Evolutionary conservation across 2,888 invertebrate genomes (phyloP), one percentile per base, ranked within the genome.

Genomic region (Saturnia japonica): DNA sequence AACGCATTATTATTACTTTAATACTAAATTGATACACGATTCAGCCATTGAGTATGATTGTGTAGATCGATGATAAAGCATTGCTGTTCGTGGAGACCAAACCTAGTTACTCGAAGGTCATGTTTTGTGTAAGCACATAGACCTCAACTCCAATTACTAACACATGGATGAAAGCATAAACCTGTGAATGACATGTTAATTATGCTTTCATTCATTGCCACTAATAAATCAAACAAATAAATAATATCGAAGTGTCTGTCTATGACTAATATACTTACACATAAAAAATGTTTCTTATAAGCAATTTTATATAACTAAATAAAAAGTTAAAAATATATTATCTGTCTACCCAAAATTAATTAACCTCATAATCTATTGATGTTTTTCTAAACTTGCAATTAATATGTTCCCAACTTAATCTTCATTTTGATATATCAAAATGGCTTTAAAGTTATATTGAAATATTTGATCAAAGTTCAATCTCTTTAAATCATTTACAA

Each of bases 1-100:
- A 57, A 57, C 1, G 8, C 6, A 7, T 57, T 57, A 57, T 57
- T 57, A 57, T 1, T n/a, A n/a, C n/a, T n/a, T 57, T 3, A 57
- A 51, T 82, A 77, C 81, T 74, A 74, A 79, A 84, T 75, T 72
- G 71, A 75, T 75, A 78, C 86, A 85, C 83, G 85, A 81, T 75
- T 82, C 77, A 75, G 75, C 77, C 77, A 84, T 85, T 82, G 81
- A 73, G 28, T 71, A 62, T 45, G 60, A 69, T 62, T 69, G 62
- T 66, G 42, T 51, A 66, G 42, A 25, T 67, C 70, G 54, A 66
- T 70, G 54, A 66, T 70, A 70, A 25, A 70, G 67, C 51, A 66
- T 51, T 54, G 51, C 54, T 66, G 51, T 14, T 57, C 57, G 57
- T 57, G 11, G 64, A 66, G 42, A 67, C 54, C 54, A 51, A 54